Base-by-base conservation (phyloP, 2,888 invertebrate genomes). In the Calameuta idolon region DNA sequence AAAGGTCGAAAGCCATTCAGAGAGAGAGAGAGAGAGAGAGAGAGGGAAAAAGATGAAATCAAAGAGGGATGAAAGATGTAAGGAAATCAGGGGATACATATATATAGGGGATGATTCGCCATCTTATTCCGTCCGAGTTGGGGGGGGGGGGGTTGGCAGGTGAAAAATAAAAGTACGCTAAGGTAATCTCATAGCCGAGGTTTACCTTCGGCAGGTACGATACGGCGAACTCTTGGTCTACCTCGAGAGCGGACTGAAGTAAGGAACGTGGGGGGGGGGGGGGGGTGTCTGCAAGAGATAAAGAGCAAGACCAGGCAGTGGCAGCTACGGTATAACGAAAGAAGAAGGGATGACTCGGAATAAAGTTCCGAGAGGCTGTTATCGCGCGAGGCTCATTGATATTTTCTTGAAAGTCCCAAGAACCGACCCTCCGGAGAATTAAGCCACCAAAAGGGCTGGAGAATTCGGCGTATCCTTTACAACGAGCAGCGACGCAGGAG, bases 371-470 rank as follows among this genome's bases (percentile, higher is more conserved):
- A 23, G 55, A 55, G 55, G 55, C 55, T 15, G 55, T 55, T 55
- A 55, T 55, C 55, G 55, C 71, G 31, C 71, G 71, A 71, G 30
- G 71, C 71, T 31, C 31, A 71, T 71, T 71, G 71, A 71, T 31
- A 71, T 71, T 71, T 71, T 71, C 71, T 71, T 71, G 31, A 31
- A 31, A 71, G 71, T 71, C 31, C 55, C 55, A 55, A 55, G 55
- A 23, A 55, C 55, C 55, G 0, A 15, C 23, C 55, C 55, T 55
- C 55, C 5, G 55, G 55, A 23, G 55, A 55, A 55, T 55, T 55
- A 23, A 55, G 55, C 55, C 55, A 2, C 55, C 5, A 0, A 15
- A 55, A 23, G 55, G 55, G 55, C 23, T 35, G 3, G 55, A 2
- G 23, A 55, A 55, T 55, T 23, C 2, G 55, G 9, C 23, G 15